Percentiles rank a stretch among this genome's conserved stretches.
These are phyloP conservation scores for Cantharis lateralis DNA, from an alignment of 2,888 invertebrate species.

Conservation along the genomic window DNA sequence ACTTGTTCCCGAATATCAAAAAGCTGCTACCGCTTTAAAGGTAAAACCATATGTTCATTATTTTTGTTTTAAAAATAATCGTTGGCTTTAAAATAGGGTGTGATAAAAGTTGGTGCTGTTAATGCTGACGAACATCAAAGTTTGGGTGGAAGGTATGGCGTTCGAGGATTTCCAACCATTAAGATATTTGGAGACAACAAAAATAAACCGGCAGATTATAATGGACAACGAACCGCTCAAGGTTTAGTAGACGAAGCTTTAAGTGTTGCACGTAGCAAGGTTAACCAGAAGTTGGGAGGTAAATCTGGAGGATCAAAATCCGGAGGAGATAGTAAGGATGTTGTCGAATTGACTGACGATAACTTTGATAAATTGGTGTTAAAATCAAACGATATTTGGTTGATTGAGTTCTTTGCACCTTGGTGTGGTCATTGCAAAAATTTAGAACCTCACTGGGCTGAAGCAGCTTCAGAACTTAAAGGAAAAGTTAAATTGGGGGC, in stretches of 20 bases:
- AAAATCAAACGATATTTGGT: slow-evolving; percentile 93
- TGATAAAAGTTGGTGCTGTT: slow-evolving; percentile 92
- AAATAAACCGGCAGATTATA: slow-evolving; percentile 80
- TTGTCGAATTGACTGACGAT: slow-evolving; percentile 91
- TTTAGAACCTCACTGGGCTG: slow-evolving; percentile 94
- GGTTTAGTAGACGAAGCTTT: slow-evolving; percentile 85
- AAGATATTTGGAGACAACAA: slow-evolving; percentile 91
- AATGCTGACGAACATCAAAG: slow-evolving; percentile 89
- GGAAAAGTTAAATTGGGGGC: slow-evolving; percentile 97
- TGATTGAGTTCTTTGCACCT: slow-evolving; percentile 97
- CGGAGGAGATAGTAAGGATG: slow-evolving; percentile 61
- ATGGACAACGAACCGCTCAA: slow-evolving; percentile 83
- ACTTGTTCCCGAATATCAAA: slow-evolving; percentile 90
- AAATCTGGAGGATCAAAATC: slow-evolving; percentile 49
- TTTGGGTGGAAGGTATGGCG: slow-evolving; percentile 77
- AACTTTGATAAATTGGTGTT: slow-evolving; percentile 94
- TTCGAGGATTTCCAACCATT: slow-evolving; percentile 93
- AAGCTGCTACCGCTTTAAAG: slow-evolving; percentile 90
- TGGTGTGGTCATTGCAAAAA: slow-evolving; percentile 98
- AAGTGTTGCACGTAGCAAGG: slow-evolving; percentile 76
- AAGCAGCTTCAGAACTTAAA: slow-evolving; percentile 91
- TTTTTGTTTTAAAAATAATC: neutral
- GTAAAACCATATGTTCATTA: slow-evolving; percentile 54
- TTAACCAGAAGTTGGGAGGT: slow-evolving; percentile 70
- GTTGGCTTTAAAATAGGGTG: slow-evolving; percentile 64